These are phyloP conservation scores for Plumapathes pennacea DNA, from an alignment of 92 coral and sea anemone species.

Conservation along the genomic window DNA sequence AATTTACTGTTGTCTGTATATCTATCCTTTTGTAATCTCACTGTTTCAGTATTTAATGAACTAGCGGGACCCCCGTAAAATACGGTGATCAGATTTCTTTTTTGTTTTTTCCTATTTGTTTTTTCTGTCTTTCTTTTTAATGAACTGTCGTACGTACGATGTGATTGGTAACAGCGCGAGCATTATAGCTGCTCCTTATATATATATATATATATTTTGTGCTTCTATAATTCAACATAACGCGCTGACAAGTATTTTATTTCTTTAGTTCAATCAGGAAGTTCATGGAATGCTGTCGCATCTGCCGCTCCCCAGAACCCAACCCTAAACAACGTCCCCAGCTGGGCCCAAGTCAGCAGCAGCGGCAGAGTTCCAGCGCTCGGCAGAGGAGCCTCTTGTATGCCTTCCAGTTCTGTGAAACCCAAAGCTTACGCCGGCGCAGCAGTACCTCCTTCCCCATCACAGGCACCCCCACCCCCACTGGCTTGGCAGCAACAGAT, in stretches of 20 bases:
- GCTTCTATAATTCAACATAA: too few relatives aligned
- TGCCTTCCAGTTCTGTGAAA: slow-evolving; percentile 64
- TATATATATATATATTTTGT: too few relatives aligned
- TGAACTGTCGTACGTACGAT: too few relatives aligned
- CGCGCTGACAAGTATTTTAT: not conserved
- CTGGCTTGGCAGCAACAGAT: slow-evolving; percentile 80
- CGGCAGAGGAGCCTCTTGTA: slow-evolving; percentile 71
- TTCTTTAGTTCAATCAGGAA: not conserved
- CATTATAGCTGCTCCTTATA: too few relatives aligned
- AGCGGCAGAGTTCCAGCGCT: slow-evolving; percentile 21
- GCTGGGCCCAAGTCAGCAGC: slow-evolving; percentile 43
- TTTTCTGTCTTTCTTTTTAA: too few relatives aligned
- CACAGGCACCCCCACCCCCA: slow-evolving; percentile 86
- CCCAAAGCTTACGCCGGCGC: slow-evolving; percentile 90
- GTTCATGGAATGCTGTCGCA: slow-evolving; percentile 34
- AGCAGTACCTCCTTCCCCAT: slow-evolving; percentile 78
- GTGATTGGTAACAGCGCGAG: too few relatives aligned
- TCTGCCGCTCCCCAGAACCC: slow-evolving; percentile 10
- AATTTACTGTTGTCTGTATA: too few relatives aligned
- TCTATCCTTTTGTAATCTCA: too few relatives aligned
- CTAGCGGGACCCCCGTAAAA: too few relatives aligned
- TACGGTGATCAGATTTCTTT: too few relatives aligned
- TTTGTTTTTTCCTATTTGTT: too few relatives aligned
- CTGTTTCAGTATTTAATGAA: too few relatives aligned
- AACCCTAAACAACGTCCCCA: slow-evolving; percentile 14